Conservation (phyloP, 64 coral and sea anemone species). For the Acropora tenuis region DNA sequence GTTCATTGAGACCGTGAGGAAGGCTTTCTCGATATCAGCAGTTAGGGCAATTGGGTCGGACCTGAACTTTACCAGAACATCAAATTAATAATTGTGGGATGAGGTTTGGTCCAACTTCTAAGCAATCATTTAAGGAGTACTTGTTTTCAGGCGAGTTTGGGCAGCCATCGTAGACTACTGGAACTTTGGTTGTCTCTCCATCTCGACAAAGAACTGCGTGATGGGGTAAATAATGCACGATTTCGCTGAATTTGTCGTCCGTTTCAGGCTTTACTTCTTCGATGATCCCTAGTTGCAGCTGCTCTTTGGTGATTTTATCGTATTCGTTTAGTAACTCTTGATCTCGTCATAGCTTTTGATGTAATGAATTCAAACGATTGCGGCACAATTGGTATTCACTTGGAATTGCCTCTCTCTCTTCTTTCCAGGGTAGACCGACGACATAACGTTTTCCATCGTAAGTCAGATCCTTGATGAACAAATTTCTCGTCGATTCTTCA, state of each 20-base stretch:
- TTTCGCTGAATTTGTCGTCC: background rate
- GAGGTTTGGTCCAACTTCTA: conserved; percentile 17
- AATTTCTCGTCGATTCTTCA: background rate
- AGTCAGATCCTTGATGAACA: background rate
- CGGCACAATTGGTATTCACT: conserved; percentile 11
- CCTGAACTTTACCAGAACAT: conserved; percentile 21
- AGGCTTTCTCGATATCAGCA: conserved; percentile 68
- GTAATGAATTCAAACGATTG: conserved; percentile 9
- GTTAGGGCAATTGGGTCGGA: conserved; percentile 38
- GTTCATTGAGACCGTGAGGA: conserved; percentile 50
- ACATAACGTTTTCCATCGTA: conserved; percentile 43
- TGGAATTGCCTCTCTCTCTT: background rate
- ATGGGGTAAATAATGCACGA: conserved; percentile 34
- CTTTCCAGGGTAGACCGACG: conserved; percentile 19
- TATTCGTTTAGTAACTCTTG: conserved; percentile 54
- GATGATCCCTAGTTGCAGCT: conserved; percentile 24
- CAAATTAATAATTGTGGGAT: conserved; percentile 35
- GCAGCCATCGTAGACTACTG: conserved; percentile 34
- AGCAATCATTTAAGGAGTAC: conserved; percentile 38
- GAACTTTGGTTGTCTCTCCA: conserved; percentile 27
- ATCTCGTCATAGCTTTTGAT: conserved; percentile 27
- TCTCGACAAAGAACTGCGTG: conserved; percentile 20
- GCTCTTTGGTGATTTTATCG: conserved; percentile 54
- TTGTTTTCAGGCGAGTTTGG: conserved; percentile 3
- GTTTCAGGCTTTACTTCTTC: background rate